Evolutionary conservation across 92 coral and sea anemone genomes (phyloP).

Genomic region (Zoanthus sociatus): DNA sequence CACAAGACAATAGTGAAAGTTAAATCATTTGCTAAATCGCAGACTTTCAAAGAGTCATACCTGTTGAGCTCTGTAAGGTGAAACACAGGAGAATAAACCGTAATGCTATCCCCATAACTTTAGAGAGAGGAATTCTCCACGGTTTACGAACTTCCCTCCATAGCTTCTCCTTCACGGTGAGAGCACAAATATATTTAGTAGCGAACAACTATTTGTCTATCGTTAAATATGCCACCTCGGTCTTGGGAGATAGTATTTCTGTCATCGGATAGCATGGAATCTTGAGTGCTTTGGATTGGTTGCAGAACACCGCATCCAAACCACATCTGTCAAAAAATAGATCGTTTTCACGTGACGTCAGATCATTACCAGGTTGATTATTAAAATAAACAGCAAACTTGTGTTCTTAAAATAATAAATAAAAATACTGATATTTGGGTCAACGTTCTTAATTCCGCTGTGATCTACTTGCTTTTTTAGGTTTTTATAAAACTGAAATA

Average conservation of each 20-base stretch:
- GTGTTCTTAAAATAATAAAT: too few relatives aligned
- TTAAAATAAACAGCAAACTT: background rate
- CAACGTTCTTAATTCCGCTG: too few relatives aligned
- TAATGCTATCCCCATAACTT: background rate
- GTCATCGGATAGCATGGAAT: slow-evolving; percentile 40
- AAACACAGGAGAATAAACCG: slow-evolving; percentile 6
- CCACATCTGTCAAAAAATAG: slow-evolving; percentile 20
- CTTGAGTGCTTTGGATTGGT: background rate
- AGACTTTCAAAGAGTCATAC: background rate
- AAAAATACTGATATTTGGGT: too few relatives aligned
- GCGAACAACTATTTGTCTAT: background rate
- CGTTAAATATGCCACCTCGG: slow-evolving; percentile 31
- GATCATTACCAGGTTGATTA: background rate
- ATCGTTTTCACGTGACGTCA: too few relatives aligned
- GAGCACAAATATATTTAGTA: slow-evolving; percentile 15
- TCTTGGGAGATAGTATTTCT: slow-evolving; percentile 19
- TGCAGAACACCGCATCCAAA: background rate
- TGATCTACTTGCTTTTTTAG: too few relatives aligned
- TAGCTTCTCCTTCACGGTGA: slow-evolving; percentile 21
- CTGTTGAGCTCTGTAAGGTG: slow-evolving; percentile 14
- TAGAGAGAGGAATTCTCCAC: slow-evolving; percentile 13
- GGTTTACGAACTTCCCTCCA: slow-evolving; percentile 40
- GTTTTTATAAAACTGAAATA: too few relatives aligned
- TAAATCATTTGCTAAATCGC: background rate
- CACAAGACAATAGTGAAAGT: background rate